Evolutionary conservation across 1,140 invertebrate genomes (phyloP), one percentile per base, ranked within the genome.

Genomic region (Trachymyrmex septentrionalis): DNA sequence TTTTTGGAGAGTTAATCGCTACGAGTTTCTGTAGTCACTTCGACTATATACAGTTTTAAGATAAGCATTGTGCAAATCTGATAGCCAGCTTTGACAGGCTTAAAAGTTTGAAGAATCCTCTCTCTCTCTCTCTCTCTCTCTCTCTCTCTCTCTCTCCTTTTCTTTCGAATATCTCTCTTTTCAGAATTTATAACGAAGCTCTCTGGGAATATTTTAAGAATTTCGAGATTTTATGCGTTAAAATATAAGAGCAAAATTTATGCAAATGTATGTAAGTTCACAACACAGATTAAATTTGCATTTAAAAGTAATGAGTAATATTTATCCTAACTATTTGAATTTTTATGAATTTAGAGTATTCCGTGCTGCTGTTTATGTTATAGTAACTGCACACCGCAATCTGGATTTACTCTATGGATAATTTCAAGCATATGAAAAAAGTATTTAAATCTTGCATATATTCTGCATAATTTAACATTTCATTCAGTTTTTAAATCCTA

Each of bases 251-350:
- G 30, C 4, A 48, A 84, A 61, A 61, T 61, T 84, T 53, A 53
- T 64, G 80, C 14, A 63, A 34, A 84, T 50, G 73, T 61, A 73
- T 61, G 55, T 34, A 73, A 61, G 67, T 63, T 84, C 73, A 75
- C 55, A 48, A 34, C 38, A 24, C 21, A 61, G 80, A 75, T 75
- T 64, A 53, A 63, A 73, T 64, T 73, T 61, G 27, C 69, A 84
- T 84, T 75, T 48, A 57, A 63, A 75, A 50, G 9, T 63, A 75
- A 84, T 61, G 69, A 72, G 67, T 72, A 82, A 75, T 44, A 38
- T 84, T 82, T 61, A 75, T 63, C 38, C 38, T 44, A 44, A 69
- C 55, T 61, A 44, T 73, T 67, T 57, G 55, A 59, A 59, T 75
- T 84, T 84, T 63, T 24, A 72, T 34, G 69, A 72, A 81, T 38